phyloP scores from a whole-genome alignment of 2,113 vertebrate species.

The Dasyprocta punctata region DNA sequence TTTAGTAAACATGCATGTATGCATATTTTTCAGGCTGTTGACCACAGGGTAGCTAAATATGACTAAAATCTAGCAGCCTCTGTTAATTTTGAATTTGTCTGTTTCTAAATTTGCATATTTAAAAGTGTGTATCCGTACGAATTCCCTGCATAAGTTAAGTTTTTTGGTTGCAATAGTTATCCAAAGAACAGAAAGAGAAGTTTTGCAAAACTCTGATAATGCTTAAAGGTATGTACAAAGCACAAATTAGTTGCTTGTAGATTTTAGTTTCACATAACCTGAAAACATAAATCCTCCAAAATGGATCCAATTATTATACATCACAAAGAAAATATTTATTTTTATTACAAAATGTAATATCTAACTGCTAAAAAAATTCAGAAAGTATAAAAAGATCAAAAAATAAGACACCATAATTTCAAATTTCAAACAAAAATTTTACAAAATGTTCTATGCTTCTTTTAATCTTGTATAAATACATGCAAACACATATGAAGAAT shows the following conservation, averaged over 20 bases:
- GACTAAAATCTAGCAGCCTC: not conserved
- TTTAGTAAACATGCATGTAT: not conserved
- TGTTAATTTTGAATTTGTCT: slow-evolving; percentile 9
- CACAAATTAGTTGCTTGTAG: not conserved
- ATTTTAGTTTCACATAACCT: not conserved
- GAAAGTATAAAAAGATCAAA: not conserved
- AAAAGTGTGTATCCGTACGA: not conserved
- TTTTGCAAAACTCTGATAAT: not conserved
- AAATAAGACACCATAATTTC: not conserved
- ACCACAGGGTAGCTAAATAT: not conserved
- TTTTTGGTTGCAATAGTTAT: not conserved
- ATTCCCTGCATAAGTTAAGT: not conserved
- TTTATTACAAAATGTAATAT: not conserved
- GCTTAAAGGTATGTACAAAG: not conserved
- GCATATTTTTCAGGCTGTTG: not conserved
- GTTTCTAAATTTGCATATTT: not conserved
- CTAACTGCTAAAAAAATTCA: not conserved
- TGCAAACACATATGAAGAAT: not conserved
- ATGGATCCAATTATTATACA: not conserved
- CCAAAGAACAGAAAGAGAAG: not conserved
- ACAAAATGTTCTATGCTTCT: not conserved
- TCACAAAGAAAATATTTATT: not conserved
- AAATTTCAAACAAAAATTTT: not conserved
- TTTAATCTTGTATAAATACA: not conserved
- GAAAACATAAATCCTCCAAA: not conserved